These are phyloP conservation scores for Dallia pectoralis DNA, from an alignment of 2,797 vertebrate species.

Conservation along the genomic window DNA sequence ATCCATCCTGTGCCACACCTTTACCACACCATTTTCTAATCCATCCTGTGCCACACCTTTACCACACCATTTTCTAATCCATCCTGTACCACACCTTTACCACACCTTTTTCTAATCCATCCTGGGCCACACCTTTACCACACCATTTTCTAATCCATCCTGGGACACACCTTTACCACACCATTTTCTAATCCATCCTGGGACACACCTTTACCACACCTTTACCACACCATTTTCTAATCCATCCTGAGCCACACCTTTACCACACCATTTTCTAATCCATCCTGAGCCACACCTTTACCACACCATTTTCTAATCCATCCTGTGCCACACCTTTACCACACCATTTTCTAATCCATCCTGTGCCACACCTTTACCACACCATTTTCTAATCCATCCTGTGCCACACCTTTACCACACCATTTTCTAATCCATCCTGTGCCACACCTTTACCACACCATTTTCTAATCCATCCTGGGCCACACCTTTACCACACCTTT, in stretches of 20 bases:
- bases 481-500: not conserved
- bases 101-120: too few relatives aligned
- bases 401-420: too few relatives aligned
- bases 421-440: too few relatives aligned
- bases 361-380: not conserved
- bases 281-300: not conserved
- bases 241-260: not conserved
- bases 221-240: conserved; percentile 6
- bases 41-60: too few relatives aligned
- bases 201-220: not conserved
- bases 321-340: too few relatives aligned
- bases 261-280: too few relatives aligned
- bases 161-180: not conserved
- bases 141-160: not conserved
- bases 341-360: too few relatives aligned
- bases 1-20: not conserved
- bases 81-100: not conserved
- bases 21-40: too few relatives aligned
- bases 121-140: not conserved
- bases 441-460: not conserved
- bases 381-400: not conserved
- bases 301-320: conserved; percentile 6
- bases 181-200: not conserved
- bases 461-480: not conserved
- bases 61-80: conserved; percentile 7